These are phyloP conservation scores for Anticlea derivata DNA, from an alignment of 2,888 invertebrate genomes.

Conservation along the genomic window DNA sequence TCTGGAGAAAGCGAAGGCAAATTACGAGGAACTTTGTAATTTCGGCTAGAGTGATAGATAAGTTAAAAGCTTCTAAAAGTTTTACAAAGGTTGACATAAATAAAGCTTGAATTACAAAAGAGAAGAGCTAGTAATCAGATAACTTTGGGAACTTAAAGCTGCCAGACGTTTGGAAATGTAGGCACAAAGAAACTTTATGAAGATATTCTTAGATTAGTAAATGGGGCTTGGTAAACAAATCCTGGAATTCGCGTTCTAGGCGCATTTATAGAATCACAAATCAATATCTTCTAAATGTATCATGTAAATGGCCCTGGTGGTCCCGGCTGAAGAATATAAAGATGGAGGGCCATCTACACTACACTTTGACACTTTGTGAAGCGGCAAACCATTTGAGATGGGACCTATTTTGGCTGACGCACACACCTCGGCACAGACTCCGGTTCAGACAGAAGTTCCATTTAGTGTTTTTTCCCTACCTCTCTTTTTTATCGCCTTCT, in stretches of 20 bases:
- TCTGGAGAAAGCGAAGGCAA: neutral
- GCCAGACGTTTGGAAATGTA: neutral
- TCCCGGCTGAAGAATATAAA: no score
- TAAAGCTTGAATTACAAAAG: conserved; percentile 16
- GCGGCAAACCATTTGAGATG: no score
- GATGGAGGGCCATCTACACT: no score
- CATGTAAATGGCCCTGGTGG: no score
- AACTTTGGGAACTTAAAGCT: neutral
- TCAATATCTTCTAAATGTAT: no score
- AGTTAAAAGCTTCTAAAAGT: conserved; percentile 32
- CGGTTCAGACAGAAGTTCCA: no score
- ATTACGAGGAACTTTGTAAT: conserved; percentile 17
- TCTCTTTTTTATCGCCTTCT: no score
- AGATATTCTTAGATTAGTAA: neutral
- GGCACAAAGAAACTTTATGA: neutral
- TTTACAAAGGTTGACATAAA: conserved; percentile 28
- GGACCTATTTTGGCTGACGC: no score
- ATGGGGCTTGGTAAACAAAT: neutral
- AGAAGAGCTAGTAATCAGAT: conserved; percentile 4
- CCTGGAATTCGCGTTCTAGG: neutral
- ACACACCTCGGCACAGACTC: no score
- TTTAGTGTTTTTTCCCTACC: no score
- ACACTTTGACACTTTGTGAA: no score
- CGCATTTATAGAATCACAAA: no score
- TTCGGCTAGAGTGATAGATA: conserved; percentile 25